Evolutionary conservation across 2,113 vertebrate genomes (phyloP), one percentile per base, ranked within the genome.

Genomic region (Pseudorasbora parva): DNA sequence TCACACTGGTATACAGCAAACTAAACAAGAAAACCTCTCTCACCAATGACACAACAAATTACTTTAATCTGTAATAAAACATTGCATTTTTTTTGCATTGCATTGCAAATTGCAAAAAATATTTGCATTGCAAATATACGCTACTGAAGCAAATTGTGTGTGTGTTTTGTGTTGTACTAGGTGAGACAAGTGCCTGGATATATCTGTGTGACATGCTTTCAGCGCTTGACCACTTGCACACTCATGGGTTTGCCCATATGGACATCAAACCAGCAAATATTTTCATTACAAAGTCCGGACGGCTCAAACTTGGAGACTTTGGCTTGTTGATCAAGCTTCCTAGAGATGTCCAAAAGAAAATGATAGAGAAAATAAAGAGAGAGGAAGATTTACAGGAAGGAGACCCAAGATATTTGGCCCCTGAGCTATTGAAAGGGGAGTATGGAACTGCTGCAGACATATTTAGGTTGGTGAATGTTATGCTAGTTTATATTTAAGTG

Each of bases 341-440:
- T 10, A 5, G 30, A 19, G 82, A 45, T 7, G 47, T 10, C 4
- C n/a, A 6, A 15, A 59, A 25, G n/a, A 23, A 21, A 5, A 54
- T 15, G 19, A 21, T 10, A 87, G 93, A 81, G 90, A 93, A 80
- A 87, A 81, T 90, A 91, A 68, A 92, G 21, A 88, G 82, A 47
- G 80, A 77, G 7, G 90, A 89, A 0, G 93, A 95, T 10, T 81
- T 82, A n/a, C 97, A 96, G 90, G 97, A 97, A 87, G 97, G 97
- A 17, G 97, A 98, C 88, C 96, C 96, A 4, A 91, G 95, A 43
- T 98, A 98, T 90, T 96, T 98, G 96, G 97, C 97, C 1, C 97
- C 96, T 0, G 97, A 98, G 90, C 91, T 98, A 76, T 93, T 98
- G 21, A 90, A 87, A 21, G 96, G 96, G 5, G 86, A 93, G 73